phyloP scores from a whole-genome alignment of 2,888 invertebrate genomes.

The Lutraria lutraria region DNA sequence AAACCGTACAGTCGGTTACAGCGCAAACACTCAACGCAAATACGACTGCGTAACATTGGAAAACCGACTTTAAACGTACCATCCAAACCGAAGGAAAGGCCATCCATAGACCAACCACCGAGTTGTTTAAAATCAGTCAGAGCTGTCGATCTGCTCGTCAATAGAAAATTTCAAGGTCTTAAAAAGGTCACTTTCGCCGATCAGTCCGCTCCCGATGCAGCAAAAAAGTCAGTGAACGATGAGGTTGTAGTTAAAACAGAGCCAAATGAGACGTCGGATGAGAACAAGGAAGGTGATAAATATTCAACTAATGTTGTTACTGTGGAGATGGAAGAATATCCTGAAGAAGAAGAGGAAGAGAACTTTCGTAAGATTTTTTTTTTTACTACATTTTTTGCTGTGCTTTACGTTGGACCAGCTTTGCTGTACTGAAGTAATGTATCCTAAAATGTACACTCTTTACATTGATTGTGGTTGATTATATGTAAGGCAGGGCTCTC shows the following conservation, averaged over 20 bases:
- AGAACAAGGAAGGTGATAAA: not conserved
- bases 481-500: too few relatives aligned
- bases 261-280: not conserved
- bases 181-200: not conserved
- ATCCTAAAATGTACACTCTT: too few relatives aligned
- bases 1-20: conserved; percentile 26
- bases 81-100: not conserved
- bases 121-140: not conserved
- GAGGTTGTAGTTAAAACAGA: not conserved
- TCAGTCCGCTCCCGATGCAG: not conserved
- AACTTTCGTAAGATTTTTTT: conserved; percentile 33
- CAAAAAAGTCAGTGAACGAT: not conserved
- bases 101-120: too few relatives aligned
- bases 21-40: conserved; percentile 10
- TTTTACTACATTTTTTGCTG: not conserved
- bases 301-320: conserved; percentile 19
- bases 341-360: conserved; percentile 9
- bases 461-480: too few relatives aligned
- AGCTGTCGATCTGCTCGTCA: not conserved
- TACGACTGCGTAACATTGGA: not conserved
- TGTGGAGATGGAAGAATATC: conserved; percentile 15
- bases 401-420: not conserved
- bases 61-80: not conserved
- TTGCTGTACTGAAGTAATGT: too few relatives aligned
- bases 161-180: not conserved